A percentile compares a stretch with the other conserved stretches of the same genome.
phyloP scores from a whole-genome alignment of 2,797 vertebrate species.

The Onychomys arenicola region DNA sequence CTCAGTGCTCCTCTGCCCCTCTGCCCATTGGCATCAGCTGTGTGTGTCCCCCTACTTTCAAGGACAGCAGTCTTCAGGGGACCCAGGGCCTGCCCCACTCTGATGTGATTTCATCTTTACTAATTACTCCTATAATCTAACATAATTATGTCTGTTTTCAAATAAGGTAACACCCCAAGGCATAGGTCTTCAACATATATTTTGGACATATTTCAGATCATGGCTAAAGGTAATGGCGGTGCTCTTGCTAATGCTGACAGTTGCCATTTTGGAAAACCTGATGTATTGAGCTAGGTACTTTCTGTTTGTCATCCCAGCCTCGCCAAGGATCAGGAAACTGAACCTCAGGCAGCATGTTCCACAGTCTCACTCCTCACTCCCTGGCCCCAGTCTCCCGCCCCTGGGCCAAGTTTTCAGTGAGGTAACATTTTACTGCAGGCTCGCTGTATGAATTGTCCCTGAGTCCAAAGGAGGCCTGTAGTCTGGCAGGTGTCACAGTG shows the following conservation, averaged over 20 bases:
- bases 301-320: neutral
- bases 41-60: neutral
- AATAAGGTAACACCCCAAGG: neutral
- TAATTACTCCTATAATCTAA: neutral
- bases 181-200: neutral
- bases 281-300: rapidly evolving
- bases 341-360: neutral
- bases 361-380: neutral
- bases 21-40: neutral
- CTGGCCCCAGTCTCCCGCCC: too few relatives aligned
- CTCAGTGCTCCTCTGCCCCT: rapidly evolving
- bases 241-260: rapidly evolving
- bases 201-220: neutral
- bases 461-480: neutral
- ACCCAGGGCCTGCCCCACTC: neutral
- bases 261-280: neutral
- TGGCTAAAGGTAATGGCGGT: too few relatives aligned
- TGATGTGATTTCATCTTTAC: neutral
- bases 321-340: neutral
- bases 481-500: neutral
- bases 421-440: rapidly evolving
- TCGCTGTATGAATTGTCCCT: rapidly evolving
- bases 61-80: neutral
- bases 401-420: neutral
- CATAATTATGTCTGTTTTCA: neutral